A percentile compares a stretch with the other conserved stretches of the same genome.
Conservation (phyloP, 2,113 vertebrate species). For the Aspidoscelis tigris region DNA sequence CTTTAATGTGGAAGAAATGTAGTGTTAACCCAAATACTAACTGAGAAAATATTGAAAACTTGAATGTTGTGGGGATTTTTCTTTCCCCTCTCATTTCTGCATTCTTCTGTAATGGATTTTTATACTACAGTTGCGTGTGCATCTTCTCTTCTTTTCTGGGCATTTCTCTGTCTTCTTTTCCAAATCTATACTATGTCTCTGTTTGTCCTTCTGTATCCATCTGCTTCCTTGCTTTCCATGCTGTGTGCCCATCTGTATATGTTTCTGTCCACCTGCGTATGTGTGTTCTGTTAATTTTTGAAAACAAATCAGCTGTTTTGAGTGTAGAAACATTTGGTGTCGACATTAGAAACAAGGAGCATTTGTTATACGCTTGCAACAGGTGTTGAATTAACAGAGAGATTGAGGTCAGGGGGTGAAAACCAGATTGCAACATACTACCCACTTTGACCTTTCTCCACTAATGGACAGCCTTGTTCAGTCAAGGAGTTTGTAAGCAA, state of each 20-base stretch:
- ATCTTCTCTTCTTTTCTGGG: neutral
- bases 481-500: too few relatives aligned
- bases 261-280: constrained; percentile 32
- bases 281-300: neutral
- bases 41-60: neutral
- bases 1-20: neutral
- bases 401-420: constrained; percentile 4
- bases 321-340: neutral
- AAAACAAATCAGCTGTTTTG: constrained; percentile 25
- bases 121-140: neutral
- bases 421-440: neutral
- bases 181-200: constrained; percentile 23
- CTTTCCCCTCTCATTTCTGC: neutral
- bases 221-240: constrained; percentile 35
- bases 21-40: neutral
- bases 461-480: neutral
- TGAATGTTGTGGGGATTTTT: neutral
- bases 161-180: constrained; percentile 15
- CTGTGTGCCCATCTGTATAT: constrained; percentile 31
- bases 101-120: constrained; percentile 5
- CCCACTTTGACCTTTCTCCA: neutral
- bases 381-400: neutral
- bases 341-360: neutral
- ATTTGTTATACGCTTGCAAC: neutral
- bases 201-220: constrained; percentile 33